phyloP scores from a whole-genome alignment of 2,797 vertebrate genomes.

The Hippoglossus hippoglossus region DNA sequence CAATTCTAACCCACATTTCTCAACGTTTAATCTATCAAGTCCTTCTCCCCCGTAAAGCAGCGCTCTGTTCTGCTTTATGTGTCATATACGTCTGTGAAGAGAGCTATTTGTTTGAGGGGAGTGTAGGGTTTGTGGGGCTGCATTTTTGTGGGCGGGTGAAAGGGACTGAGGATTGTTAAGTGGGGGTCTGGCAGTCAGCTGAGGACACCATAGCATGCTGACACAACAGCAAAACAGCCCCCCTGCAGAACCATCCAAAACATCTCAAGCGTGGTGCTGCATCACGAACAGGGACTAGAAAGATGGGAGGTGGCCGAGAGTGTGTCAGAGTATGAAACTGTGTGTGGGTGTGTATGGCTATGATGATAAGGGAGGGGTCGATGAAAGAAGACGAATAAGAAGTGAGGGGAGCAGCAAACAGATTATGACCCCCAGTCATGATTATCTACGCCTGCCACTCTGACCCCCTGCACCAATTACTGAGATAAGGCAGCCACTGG shows the following conservation, averaged over 20 bases:
- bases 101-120: background rate
- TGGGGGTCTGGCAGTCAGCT: slow-evolving; percentile 32
- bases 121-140: background rate
- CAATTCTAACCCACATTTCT: slow-evolving; percentile 3
- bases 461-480: slow-evolving; percentile 72
- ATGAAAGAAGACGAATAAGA: slow-evolving; percentile 18
- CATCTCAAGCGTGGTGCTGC: slow-evolving; percentile 24
- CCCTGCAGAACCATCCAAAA: slow-evolving; percentile 26
- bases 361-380: slow-evolving; percentile 9
- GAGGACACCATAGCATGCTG: slow-evolving; percentile 43
- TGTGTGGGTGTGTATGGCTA: slow-evolving; percentile 14
- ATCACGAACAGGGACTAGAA: slow-evolving; percentile 30
- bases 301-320: background rate
- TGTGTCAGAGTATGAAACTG: background rate
- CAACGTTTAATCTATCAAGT: background rate
- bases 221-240: slow-evolving; percentile 43
- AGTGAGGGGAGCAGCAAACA: slow-evolving; percentile 33
- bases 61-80: background rate
- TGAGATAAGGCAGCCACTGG: slow-evolving; percentile 58
- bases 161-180: slow-evolving; percentile 2
- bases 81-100: slow-evolving; percentile 1
- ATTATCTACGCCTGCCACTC: slow-evolving; percentile 63
- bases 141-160: background rate
- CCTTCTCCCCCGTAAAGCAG: background rate
- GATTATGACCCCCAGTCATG: slow-evolving; percentile 63